phyloP scores from a whole-genome alignment of 2,113 vertebrate species.

The Jacana jacana region DNA sequence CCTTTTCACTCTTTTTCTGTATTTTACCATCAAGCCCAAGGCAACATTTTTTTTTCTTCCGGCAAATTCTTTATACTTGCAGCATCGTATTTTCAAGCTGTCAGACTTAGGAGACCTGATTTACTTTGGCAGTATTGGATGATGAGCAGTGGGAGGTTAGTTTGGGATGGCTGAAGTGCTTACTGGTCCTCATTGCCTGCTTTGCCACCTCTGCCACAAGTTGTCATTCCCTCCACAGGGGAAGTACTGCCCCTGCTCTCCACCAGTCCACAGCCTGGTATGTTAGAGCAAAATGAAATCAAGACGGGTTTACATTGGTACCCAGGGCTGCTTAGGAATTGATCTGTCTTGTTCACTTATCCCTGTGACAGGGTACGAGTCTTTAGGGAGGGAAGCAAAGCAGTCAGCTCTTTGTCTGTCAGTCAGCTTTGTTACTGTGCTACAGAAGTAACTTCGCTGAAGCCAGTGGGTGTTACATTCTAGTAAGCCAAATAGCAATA shows the following conservation, averaged over 20 bases:
- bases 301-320: background rate
- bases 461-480: background rate
- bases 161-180: background rate
- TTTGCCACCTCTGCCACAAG: background rate
- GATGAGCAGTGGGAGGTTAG: background rate
- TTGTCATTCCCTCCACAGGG: background rate
- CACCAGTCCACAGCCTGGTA: background rate
- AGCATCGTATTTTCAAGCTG: background rate
- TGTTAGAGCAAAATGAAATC: background rate
- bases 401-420: background rate
- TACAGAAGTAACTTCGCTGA: background rate
- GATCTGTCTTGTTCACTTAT: background rate
- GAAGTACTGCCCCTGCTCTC: background rate
- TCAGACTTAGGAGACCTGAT: background rate
- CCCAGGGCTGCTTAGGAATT: background rate
- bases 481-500: background rate
- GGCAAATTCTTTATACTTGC: background rate
- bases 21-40: background rate
- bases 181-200: background rate
- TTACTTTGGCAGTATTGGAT: background rate
- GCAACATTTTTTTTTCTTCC: background rate
- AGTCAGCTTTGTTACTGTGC: background rate
- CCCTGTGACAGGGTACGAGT: rapidly evolving
- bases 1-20: background rate
- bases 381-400: background rate